These are phyloP conservation scores for Orchesella cincta DNA, from an alignment of 1,140 invertebrate genomes.

Conservation along the genomic window DNA sequence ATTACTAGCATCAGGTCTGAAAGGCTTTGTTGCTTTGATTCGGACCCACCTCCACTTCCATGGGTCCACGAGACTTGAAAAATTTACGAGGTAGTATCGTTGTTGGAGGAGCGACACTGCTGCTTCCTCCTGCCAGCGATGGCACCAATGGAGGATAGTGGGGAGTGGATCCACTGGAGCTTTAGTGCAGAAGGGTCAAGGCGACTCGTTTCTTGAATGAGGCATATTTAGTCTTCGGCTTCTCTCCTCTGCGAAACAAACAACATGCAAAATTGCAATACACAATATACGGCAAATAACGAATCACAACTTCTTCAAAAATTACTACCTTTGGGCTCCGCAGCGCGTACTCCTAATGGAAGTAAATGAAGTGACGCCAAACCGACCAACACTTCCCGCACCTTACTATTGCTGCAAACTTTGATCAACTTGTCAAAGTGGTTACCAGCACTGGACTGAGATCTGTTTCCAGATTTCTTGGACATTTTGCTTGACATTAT, in stretches of 20 bases:
- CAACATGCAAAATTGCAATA: neutral
- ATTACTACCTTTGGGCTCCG: too few species aligned
- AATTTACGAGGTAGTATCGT: slow-evolving; percentile 80
- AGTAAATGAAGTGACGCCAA: slow-evolving; percentile 90
- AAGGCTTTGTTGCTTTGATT: neutral
- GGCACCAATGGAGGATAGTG: neutral
- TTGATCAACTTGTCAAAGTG: slow-evolving; percentile 77
- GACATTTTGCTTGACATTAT: too few species aligned
- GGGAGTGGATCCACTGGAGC: too few species aligned
- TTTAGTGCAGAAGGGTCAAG: slow-evolving; percentile 29
- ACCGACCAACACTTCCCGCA: slow-evolving; percentile 87
- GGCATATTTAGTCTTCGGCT: slow-evolving; percentile 12
- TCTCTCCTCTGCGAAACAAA: slow-evolving; percentile 15
- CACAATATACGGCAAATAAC: too few species aligned
- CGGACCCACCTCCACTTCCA: slow-evolving; percentile 23
- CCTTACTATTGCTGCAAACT: slow-evolving; percentile 70
- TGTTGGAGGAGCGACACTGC: slow-evolving; percentile 54
- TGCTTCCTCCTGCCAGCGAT: neutral
- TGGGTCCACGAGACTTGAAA: slow-evolving; percentile 72
- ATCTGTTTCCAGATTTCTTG: neutral
- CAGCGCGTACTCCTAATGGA: slow-evolving; percentile 73
- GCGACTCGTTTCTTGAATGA: slow-evolving; percentile 40
- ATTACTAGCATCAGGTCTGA: slow-evolving; percentile 28
- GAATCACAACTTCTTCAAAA: too few species aligned
- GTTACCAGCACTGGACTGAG: slow-evolving; percentile 59